Conservation (phyloP, 2,888 invertebrate genomes). For the Eubasilissa splendida region DNA sequence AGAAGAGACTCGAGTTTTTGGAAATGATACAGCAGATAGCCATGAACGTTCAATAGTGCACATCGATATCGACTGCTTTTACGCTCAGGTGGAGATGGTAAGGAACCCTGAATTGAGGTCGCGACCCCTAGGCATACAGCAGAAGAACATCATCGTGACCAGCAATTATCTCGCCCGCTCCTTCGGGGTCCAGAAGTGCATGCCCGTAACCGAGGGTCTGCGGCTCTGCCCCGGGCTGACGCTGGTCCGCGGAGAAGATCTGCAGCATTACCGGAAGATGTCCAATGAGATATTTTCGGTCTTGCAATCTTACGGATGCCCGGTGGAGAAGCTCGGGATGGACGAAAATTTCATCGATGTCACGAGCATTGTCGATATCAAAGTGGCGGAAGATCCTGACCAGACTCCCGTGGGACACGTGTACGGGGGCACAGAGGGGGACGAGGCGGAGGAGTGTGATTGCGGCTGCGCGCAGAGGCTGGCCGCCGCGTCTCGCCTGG, state of each 20-base stretch:
- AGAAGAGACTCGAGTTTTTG: conserved; percentile 31
- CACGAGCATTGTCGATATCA: conserved; percentile 76
- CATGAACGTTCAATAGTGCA: conserved; percentile 75
- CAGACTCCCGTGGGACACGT: conserved; percentile 77
- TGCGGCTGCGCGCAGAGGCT: conserved; percentile 84
- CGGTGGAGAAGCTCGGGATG: conserved; percentile 86
- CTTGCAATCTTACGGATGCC: conserved; percentile 79
- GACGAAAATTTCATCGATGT: conserved; percentile 91
- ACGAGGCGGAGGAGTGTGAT: conserved; percentile 68
- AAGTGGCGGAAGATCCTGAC: conserved; percentile 63
- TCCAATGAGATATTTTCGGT: conserved; percentile 84
- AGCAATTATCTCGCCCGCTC: conserved; percentile 87
- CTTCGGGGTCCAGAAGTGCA: conserved; percentile 84
- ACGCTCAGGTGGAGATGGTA: conserved; percentile 89
- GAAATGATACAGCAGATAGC: conserved; percentile 42
- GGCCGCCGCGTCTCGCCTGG: conserved; percentile 81
- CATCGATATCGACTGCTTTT: conserved; percentile 88
- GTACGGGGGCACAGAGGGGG: conserved; percentile 54
- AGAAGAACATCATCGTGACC: conserved; percentile 88
- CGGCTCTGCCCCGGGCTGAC: conserved; percentile 82
- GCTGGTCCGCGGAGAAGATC: conserved; percentile 87
- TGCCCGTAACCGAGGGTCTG: conserved; percentile 83
- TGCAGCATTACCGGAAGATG: conserved; percentile 84
- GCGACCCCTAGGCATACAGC: conserved; percentile 85
- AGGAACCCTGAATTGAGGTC: conserved; percentile 78